These are phyloP conservation scores for Panulirus ornatus DNA, from an alignment of 1,140 invertebrate genomes.

Conservation along the genomic window DNA sequence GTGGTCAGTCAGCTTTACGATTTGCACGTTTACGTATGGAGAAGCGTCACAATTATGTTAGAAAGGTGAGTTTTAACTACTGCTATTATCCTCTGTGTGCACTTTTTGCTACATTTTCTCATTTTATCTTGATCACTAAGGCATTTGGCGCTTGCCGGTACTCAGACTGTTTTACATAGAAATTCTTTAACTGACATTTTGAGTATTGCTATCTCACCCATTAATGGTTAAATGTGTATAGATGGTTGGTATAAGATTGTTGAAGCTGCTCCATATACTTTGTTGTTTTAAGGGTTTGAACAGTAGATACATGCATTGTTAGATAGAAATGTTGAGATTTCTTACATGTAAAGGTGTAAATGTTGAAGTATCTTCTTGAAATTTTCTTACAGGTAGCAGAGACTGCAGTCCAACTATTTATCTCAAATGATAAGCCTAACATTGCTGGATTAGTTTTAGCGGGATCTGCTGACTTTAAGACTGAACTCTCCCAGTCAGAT, in stretches of 20 bases:
- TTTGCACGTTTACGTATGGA: slow-evolving; percentile 99
- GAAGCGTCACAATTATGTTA: slow-evolving; percentile 99
- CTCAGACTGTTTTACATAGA: no score
- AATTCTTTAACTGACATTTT: no score
- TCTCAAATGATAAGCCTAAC: slow-evolving; percentile 98
- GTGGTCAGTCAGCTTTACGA: slow-evolving; percentile 99
- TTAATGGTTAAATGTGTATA: no score
- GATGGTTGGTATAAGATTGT: no score
- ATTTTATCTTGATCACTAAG: no score
- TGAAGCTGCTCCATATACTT: no score
- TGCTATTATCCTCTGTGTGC: no score
- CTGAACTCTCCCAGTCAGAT: slow-evolving; percentile 99
- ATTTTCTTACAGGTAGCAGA: slow-evolving; percentile 85
- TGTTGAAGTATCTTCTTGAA: background rate
- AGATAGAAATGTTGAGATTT: background rate
- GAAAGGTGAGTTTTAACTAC: slow-evolving; percentile 87
- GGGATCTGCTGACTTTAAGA: slow-evolving; percentile 99
- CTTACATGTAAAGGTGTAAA: background rate
- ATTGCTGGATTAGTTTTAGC: slow-evolving; percentile 98
- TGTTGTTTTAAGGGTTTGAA: no score
- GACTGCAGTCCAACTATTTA: slow-evolving; percentile 97
- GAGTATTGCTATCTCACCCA: no score
- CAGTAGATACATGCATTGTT: background rate
- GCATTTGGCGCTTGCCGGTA: no score
- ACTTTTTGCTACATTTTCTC: no score